Evolutionary conservation across 2,888 invertebrate species (phyloP), one percentile per base, ranked within the genome.

Genomic region (Phytoseiulus persimilis): DNA sequence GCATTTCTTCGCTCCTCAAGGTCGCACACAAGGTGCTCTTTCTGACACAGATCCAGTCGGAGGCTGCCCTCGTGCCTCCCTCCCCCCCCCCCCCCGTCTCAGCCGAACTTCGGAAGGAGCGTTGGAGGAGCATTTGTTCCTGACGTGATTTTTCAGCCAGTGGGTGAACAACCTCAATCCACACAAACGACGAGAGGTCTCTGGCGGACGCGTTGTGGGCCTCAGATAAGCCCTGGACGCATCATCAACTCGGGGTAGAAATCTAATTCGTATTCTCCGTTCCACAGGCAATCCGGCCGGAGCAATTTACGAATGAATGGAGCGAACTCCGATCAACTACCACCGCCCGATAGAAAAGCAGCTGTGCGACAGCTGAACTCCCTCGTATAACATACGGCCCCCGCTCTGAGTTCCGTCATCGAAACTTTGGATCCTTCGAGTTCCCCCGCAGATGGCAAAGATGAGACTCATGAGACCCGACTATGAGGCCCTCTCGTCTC

Each of bases 361-460:
- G 45, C 39, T 32, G 33, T 87, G 18, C 87, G 87, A 11, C 87
- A 87, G 45, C 87, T 87, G n/a, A 87, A 87, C 32, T 87, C 87
- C 28, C 87, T 87, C 87, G 87, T 87, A 33, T 87, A 87, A 31
- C 87, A 87, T 45, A 45, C 87, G 87, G 87, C 87, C 33, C 83
- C 18, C 83, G 6, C 32, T 31, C 11, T 87, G n/a, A 45, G 39
- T 45, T 39, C 33, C 87, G 87, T 65, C 28, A 23, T 65, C 11
- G 65, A 65, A 65, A 28, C 65, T 2, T 28, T 65, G 65, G 65
- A 65, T 65, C 65, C 65, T 23, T 65, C 65, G 18, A 65, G 65
- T 28, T 28, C 65, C 65, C 1, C 28, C 65, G 18, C 9, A 14
- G 65, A 28, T 2, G 18, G 28, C 28, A 14, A 23, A 23, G 65